A percentile compares a stretch with the other conserved stretches of the same genome.
phyloP scores from a whole-genome alignment of 53 echinoderm and acorn worm genomes.

The Paracentrotus lividus region DNA sequence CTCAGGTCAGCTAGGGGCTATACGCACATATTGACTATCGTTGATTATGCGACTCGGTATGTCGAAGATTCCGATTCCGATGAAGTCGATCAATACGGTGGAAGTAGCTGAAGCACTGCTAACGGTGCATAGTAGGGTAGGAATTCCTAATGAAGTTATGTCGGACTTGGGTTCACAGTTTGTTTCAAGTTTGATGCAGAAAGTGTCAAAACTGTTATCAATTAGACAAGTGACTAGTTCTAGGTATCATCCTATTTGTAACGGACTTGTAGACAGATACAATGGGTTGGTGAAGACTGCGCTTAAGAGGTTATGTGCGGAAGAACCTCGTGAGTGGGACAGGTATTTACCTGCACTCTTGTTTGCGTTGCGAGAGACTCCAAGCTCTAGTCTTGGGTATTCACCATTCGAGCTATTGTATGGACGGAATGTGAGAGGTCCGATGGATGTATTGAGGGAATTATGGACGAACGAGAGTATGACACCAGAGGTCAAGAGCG shows the following conservation, averaged over 20 bases:
- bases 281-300: conserved; percentile 69
- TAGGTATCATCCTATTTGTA: conserved; percentile 64
- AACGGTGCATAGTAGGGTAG: neutral
- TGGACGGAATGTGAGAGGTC: conserved; percentile 68
- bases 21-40: no score
- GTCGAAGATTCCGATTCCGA: no score
- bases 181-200: no score
- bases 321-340: no score
- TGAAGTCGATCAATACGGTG: no score
- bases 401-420: conserved; percentile 76
- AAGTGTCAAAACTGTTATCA: no score
- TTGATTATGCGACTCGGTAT: no score
- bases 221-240: conserved; percentile 73
- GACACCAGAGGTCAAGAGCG: conserved; percentile 53
- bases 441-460: conserved; percentile 70
- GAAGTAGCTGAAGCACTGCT: no score
- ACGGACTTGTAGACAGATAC: conserved; percentile 74
- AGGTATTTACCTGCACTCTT: conserved; percentile 69
- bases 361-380: conserved; percentile 75
- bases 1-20: conserved; percentile 18
- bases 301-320: no score
- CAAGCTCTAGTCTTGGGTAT: conserved; percentile 65
- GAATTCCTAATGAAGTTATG: no score
- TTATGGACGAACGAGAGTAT: conserved; percentile 69
- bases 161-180: conserved; percentile 65